Evolutionary conservation across 2,888 invertebrate species (phyloP).

Genomic region (Arrhopalites spinosus): DNA sequence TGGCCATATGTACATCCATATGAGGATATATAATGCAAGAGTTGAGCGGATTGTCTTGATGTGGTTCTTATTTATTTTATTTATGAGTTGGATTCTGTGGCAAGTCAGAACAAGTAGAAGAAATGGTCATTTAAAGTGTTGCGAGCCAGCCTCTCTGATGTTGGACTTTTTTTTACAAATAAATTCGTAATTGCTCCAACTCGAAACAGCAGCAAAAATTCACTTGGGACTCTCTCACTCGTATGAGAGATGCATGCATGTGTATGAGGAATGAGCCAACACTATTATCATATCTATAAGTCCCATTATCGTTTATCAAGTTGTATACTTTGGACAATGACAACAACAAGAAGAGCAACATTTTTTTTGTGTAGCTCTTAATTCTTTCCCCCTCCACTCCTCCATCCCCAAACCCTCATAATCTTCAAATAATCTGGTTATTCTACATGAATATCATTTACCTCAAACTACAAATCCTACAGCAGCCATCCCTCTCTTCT

Average conservation of each 20-base stretch:
- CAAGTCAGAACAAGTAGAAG: constrained; percentile 25
- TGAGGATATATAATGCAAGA: too few species aligned
- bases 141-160: constrained; percentile 26
- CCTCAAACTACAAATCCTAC: background rate
- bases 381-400: background rate
- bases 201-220: background rate
- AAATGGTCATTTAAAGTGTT: constrained; percentile 33
- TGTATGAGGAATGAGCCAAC: background rate
- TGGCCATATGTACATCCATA: too few species aligned
- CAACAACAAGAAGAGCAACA: constrained; percentile 32
- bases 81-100: constrained; percentile 7
- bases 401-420: too few species aligned
- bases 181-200: constrained; percentile 23
- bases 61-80: constrained; percentile 18
- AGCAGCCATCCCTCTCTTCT: background rate
- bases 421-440: constrained; percentile 22
- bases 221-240: background rate
- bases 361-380: background rate
- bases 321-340: constrained; percentile 15
- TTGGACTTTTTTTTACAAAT: constrained; percentile 34
- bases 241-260: background rate
- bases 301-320: constrained; percentile 33
- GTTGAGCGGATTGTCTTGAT: constrained; percentile 1
- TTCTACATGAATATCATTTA: background rate
- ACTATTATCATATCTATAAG: constrained; percentile 26